These are phyloP conservation scores for Drosophila borealis DNA, from an alignment of 2,888 invertebrate genomes.

Conservation along the genomic window DNA sequence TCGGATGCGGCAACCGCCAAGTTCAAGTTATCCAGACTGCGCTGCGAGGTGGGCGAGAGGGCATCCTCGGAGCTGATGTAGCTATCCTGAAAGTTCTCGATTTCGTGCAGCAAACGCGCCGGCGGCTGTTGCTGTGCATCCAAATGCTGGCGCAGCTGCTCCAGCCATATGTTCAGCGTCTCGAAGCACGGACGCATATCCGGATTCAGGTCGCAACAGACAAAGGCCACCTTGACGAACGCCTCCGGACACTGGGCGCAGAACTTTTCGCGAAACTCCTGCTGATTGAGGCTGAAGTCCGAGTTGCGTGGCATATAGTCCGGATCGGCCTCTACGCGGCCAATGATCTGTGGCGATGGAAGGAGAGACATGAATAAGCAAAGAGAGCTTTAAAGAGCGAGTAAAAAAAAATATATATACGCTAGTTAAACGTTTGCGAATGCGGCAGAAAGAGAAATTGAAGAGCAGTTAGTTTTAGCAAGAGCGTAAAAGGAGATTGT, in stretches of 20 bases:
- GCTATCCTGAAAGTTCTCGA: slow-evolving; percentile 88
- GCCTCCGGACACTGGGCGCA: slow-evolving; percentile 93
- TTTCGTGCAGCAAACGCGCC: slow-evolving; percentile 89
- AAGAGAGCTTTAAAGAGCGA: neutral
- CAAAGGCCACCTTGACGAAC: slow-evolving; percentile 94
- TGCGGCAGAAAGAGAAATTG: neutral
- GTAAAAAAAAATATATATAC: neutral
- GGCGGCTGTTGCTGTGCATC: slow-evolving; percentile 88
- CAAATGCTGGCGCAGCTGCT: slow-evolving; percentile 90
- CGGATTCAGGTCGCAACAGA: slow-evolving; percentile 95
- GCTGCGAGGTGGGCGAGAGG: slow-evolving; percentile 83
- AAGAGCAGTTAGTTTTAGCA: neutral
- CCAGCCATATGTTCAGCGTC: slow-evolving; percentile 94
- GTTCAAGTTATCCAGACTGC: slow-evolving; percentile 83
- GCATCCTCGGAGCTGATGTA: slow-evolving; percentile 84
- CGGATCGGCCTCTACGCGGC: slow-evolving; percentile 97
- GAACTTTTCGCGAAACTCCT: slow-evolving; percentile 93
- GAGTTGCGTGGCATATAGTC: slow-evolving; percentile 95
- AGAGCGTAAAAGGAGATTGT: neutral
- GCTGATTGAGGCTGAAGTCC: slow-evolving; percentile 96
- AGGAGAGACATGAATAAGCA: neutral
- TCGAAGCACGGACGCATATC: slow-evolving; percentile 96
- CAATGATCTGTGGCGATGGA: slow-evolving; percentile 90
- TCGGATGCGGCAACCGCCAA: slow-evolving; percentile 32
- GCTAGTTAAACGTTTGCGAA: slow-evolving; percentile 1